Conservation (phyloP, 2,888 invertebrate genomes). For the Nymphalis c-album region DNA sequence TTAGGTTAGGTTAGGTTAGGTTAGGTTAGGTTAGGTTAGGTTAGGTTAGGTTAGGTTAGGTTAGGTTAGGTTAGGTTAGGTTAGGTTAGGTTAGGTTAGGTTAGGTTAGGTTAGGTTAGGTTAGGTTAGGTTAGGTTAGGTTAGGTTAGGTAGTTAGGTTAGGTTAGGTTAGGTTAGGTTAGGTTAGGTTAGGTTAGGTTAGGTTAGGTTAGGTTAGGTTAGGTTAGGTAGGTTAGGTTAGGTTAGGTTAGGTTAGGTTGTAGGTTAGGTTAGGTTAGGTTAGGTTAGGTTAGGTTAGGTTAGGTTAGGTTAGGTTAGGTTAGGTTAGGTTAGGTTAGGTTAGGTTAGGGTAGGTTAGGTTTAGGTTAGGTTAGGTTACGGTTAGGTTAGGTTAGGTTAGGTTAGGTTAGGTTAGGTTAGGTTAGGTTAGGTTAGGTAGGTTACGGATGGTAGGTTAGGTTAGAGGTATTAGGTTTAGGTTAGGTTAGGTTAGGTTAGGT, state of each 20-base stretch:
- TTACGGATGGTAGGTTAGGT: neutral
- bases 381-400: conserved; percentile 16
- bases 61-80: conserved; percentile 16
- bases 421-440: conserved; percentile 16
- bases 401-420: conserved; percentile 20
- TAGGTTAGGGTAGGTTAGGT: conserved; percentile 21
- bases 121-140: conserved; percentile 13
- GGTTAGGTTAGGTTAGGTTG: conserved; percentile 9
- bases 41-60: conserved; percentile 30
- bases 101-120: no score
- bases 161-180: conserved; percentile 34
- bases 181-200: conserved; percentile 34
- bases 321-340: conserved; percentile 21
- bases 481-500: conserved; percentile 30
- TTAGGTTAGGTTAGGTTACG: conserved; percentile 17
- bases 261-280: conserved; percentile 10
- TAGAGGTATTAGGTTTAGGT: conserved; percentile 15
- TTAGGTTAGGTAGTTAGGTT: conserved; percentile 35
- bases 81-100: conserved; percentile 15
- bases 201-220: conserved; percentile 31
- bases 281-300: conserved; percentile 11
- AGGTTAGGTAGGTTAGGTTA: conserved; percentile 18
- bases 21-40: conserved; percentile 33
- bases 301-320: conserved; percentile 21
- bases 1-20: conserved; percentile 33